Evolutionary conservation across 2,113 vertebrate species (phyloP).

Genomic region (Mustela lutreola): DNA sequence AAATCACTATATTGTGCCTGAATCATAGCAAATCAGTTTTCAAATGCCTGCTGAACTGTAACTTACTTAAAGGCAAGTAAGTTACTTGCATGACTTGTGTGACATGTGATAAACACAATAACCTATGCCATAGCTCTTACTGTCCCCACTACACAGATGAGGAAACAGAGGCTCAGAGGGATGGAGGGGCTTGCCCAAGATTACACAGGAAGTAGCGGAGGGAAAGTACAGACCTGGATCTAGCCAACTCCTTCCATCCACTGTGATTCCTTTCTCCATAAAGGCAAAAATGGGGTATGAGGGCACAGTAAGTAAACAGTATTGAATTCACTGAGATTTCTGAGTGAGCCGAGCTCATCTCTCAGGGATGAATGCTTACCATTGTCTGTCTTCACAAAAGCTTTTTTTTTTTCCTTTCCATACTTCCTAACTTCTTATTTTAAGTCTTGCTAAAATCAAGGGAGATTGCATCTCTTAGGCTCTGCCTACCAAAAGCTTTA

Average conservation of each 20-base stretch:
- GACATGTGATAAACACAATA: neutral
- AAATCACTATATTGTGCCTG: neutral
- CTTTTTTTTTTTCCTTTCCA: neutral
- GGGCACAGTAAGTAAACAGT: neutral
- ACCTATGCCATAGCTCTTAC: neutral
- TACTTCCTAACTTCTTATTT: neutral
- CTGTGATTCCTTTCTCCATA: neutral
- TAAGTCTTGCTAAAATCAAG: slow-evolving; percentile 33
- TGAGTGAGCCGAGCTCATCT: neutral
- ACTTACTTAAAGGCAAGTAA: neutral
- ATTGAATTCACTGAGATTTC: neutral
- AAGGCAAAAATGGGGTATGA: neutral
- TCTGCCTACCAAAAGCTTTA: neutral
- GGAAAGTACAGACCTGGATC: neutral
- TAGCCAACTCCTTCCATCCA: neutral
- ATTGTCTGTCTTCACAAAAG: neutral
- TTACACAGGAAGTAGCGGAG: neutral
- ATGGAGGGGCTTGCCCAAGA: neutral
- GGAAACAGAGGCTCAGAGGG: neutral
- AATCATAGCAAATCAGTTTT: neutral
- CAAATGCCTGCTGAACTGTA: neutral
- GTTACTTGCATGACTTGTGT: too few species aligned
- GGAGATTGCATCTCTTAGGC: neutral
- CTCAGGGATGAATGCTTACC: neutral
- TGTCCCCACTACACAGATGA: neutral